Base-by-base conservation (phyloP, 1,140 invertebrate species). In the Hylyphantes graminicola region DNA sequence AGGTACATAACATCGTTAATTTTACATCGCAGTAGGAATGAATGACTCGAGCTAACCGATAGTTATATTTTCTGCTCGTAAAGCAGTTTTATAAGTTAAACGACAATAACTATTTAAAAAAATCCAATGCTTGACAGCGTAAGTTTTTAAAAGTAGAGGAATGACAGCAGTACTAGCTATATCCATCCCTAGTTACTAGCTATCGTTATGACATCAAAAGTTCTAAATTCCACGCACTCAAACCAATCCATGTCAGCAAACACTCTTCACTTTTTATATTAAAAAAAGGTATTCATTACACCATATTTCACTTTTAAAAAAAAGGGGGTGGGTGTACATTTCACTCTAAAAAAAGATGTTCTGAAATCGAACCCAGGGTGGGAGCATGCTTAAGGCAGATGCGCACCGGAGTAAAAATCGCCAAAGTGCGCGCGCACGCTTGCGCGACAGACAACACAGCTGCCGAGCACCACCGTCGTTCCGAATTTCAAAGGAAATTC, bases 381-480 rank as follows among this genome's bases (percentile, higher is more conserved):
- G 7, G 72, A 21, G 55, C n/a, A 21, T 21, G 11, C 19, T 19
- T 54, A 74, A 74, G 72, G 59, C 55, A 17, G 55, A 55, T 57
- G 72, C 19, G n/a, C 6, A 19, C 53, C 55, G 68, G 68, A 48
- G 68, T 70, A 59, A 57, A 70, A 70, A 70, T 7, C 53, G 6
- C 35, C 21, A 74, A 74, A 74, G 54, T 59, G 10, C 53, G 72
- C 54, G 19, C 72, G 72, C 55, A n/a, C 72, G 72, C 54, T 51
- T 70, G 19, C 55, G 72, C 15, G 59, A 17, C 17, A 61, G 59
- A 61, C 59, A 61, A 61, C 15, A 74, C 72, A 74, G 72, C 72
- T 74, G 72, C 55, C 50, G 72, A 74, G 72, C 72, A 61, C 55
- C 72, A 74, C 72, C 55, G 55, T 74, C 72, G 72, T 74, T 74